These are phyloP conservation scores for Chalcis sispes DNA, from an alignment of 2,888 invertebrate species.

Conservation along the genomic window DNA sequence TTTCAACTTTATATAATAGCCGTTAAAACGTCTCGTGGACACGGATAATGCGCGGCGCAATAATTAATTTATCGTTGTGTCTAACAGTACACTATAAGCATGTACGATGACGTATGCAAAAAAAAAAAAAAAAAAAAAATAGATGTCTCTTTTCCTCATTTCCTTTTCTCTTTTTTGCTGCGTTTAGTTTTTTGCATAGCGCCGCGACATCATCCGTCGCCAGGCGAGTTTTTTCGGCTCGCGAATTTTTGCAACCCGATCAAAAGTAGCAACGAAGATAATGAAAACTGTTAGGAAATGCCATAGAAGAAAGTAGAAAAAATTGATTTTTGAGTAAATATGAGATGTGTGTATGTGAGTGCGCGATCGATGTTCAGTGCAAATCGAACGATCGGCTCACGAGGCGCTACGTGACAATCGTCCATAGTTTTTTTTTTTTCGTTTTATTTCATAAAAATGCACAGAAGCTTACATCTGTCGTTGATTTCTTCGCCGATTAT, in stretches of 20 bases:
- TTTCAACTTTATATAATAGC: neutral
- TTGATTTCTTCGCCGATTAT: too few species aligned
- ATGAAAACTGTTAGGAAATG: conserved; percentile 62
- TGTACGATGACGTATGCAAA: neutral
- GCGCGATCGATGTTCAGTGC: conserved; percentile 2
- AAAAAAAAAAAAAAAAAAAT: too few species aligned
- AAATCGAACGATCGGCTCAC: conserved; percentile 35
- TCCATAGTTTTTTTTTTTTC: neutral
- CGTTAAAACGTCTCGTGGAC: conserved; percentile 16
- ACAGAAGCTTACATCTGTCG: conserved; percentile 36
- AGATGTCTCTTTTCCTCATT: neutral
- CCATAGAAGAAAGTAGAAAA: conserved; percentile 55
- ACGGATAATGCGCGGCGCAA: conserved; percentile 16
- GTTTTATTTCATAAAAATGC: conserved; percentile 44
- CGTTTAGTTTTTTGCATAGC: neutral
- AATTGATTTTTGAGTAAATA: conserved; percentile 46
- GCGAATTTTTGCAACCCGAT: conserved; percentile 71
- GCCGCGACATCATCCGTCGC: conserved; percentile 18
- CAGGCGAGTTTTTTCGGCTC: conserved; percentile 41
- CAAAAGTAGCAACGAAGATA: conserved; percentile 72
- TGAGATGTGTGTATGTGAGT: conserved; percentile 34
- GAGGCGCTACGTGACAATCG: conserved; percentile 8
- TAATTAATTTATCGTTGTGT: neutral
- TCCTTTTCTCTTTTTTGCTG: neutral
- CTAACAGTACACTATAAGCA: too few species aligned